Evolutionary conservation across 2,797 vertebrate species (phyloP), one percentile per base, ranked within the genome.

Genomic region (Rhyacichthys aspro): DNA sequence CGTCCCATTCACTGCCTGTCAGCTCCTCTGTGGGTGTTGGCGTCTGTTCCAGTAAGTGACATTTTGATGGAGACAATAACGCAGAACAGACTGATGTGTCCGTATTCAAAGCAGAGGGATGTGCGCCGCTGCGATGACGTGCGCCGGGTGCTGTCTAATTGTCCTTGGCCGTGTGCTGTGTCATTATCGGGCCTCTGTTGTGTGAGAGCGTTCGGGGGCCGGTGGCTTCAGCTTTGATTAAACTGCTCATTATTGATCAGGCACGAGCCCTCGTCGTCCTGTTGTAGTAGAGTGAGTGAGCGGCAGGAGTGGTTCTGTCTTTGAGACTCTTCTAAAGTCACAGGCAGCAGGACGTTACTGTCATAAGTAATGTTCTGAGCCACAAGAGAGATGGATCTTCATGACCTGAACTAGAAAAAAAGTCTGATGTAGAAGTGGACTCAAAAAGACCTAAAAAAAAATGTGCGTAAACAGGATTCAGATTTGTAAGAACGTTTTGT

Each of bases 161-260:
- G 75, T 72, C 74, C 67, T 77, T 75, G 70, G 59, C 44, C 56
- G 49, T 28, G 23, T 59, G 55, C 69, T 52, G 64, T 72, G 67
- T 81, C 71, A 74, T 82, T 79, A 78, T 73, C 60, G 43, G 53
- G 28, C 55, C 53, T 67, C 56, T 74, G 52, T 34, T 44, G 0
- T 61, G 14, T 55, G 43, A 59, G 58, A 46, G 50, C 43, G 64
- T 74, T 84, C 69, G 68, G 19, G 23, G 32, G 15, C 47, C 28
- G 34, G 8, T 11, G 32, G 32, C 28, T 48, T 15, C 28, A 33
- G 14, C 69, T 79, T 75, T 83, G 76, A 83, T 83, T 77, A 80
- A 77, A 77, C 59, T 42, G 16, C 63, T 70, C 76, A 74, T 79
- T 81, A 76, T 84, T 75, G 78, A 85, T 76, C 10, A 5, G 57